Conservation (phyloP, 1,140 invertebrate genomes). For the Chrysoperla carnea region DNA sequence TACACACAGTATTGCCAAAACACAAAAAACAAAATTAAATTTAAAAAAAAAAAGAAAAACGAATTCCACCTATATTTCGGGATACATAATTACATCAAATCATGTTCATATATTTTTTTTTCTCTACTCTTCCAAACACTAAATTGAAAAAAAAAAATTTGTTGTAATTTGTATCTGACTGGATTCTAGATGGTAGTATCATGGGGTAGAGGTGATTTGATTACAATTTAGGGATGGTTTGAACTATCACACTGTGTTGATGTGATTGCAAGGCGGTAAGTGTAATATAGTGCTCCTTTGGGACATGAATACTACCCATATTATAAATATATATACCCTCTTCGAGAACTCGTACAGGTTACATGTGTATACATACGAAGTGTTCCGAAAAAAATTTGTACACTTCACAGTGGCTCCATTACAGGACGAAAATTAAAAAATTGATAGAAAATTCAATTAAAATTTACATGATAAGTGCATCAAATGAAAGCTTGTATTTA, state of each 20-base stretch:
- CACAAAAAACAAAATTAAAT: slow-evolving; percentile 10
- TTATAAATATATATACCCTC: too few relatives aligned
- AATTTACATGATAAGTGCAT: too few relatives aligned
- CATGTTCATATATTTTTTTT: too few relatives aligned
- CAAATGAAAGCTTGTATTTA: too few relatives aligned
- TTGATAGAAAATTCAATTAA: too few relatives aligned
- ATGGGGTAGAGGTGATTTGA: background rate
- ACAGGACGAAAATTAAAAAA: too few relatives aligned
- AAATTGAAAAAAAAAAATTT: slow-evolving; percentile 13
- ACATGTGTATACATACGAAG: too few relatives aligned
- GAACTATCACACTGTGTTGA: slow-evolving; percentile 11
- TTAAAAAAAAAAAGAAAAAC: slow-evolving; percentile 1
- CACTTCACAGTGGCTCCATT: too few relatives aligned
- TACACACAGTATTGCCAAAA: background rate
- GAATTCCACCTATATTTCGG: too few relatives aligned
- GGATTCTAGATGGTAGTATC: background rate
- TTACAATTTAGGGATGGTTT: background rate
- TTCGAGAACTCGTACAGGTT: too few relatives aligned
- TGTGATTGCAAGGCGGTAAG: slow-evolving; percentile 18
- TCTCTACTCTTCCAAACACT: slow-evolving; percentile 3
- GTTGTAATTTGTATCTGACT: slow-evolving; percentile 10
- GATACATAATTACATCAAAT: too few relatives aligned
- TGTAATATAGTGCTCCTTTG: slow-evolving; percentile 20
- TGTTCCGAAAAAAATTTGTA: too few relatives aligned
- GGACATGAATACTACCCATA: slow-evolving; percentile 1